These are phyloP conservation scores for Otocyon megalotis DNA, from an alignment of 2,113 vertebrate genomes.

Conservation along the genomic window DNA sequence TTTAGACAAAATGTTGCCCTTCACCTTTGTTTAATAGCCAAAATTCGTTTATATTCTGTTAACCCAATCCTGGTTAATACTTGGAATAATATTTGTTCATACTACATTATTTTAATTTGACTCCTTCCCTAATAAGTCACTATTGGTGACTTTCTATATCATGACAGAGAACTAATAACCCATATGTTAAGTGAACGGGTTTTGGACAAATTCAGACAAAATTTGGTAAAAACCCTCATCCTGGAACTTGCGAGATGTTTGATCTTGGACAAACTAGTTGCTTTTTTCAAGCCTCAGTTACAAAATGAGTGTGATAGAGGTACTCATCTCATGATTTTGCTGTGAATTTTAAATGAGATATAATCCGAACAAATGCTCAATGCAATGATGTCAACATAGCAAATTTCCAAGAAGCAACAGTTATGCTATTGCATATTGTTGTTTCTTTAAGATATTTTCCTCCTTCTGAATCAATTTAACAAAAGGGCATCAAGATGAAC, in stretches of 20 bases:
- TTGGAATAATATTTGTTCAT: background rate
- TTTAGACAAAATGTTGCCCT: background rate
- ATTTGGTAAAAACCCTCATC: background rate
- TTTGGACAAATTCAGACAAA: conserved; percentile 30
- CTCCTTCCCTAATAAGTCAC: background rate
- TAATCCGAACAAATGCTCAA: background rate
- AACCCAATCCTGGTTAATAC: background rate
- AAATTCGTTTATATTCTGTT: conserved; percentile 20
- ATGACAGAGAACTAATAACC: background rate
- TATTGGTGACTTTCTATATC: background rate
- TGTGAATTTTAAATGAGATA: conserved; percentile 25
- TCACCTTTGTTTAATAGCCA: background rate
- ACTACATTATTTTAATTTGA: background rate
- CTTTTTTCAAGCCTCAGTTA: background rate
- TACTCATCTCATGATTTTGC: background rate
- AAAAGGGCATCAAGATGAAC: background rate
- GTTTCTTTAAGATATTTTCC: conserved; percentile 1
- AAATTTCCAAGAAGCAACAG: background rate
- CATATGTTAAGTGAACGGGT: background rate
- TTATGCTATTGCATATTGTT: background rate
- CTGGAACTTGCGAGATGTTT: background rate
- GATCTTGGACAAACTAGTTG: background rate
- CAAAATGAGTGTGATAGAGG: background rate
- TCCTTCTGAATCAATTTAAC: conserved; percentile 25
- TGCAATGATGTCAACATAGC: background rate